Evolutionary conservation across 1,140 invertebrate species (phyloP), one percentile per base, ranked within the genome.

Genomic region (Gonioctena quinquepunctata): DNA sequence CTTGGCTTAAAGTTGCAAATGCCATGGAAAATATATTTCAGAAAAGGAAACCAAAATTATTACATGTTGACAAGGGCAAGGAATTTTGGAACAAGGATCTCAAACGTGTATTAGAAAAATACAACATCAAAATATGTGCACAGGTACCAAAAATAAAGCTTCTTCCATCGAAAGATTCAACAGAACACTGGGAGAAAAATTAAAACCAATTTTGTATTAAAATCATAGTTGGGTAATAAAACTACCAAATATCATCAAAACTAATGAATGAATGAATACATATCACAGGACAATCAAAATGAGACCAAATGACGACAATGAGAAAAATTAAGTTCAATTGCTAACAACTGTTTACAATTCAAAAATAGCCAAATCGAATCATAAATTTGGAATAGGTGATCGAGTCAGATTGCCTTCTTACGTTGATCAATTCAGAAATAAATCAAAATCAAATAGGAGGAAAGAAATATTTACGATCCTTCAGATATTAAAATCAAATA

Each of bases 141-240:
- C 75, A 13, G 57, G 52, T 26, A 73, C 50, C 23, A 42, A 52
- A 21, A 74, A 66, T 23, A 76, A 76, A 66, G 74, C 74, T 19
- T 70, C 69, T 4, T n/a, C 72, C 65, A 67, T 77, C 86, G n/a
- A n/a, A n/a, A n/a, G n/a, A n/a, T n/a, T n/a, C n/a, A n/a, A n/a
- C n/a, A n/a, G n/a, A n/a, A n/a, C n/a, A n/a, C n/a, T n/a, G n/a
- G n/a, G n/a, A n/a, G n/a, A n/a, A n/a, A n/a, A n/a, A n/a, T n/a
- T n/a, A 70, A 72, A 78, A 64, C 83, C 85, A 68, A 83, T 77
- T 48, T 60, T 77, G 52, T 59, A 73, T 57, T 79, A 80, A 11
- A 80, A 70, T 22, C 72, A 75, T 28, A 77, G 74, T 25, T 85
- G 77, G 62, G 59, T 82, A 5, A 64, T 83, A 65, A 69, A 78